Evolutionary conservation across 2,113 vertebrate species (phyloP).

Genomic region (Urocitellus parryii): DNA sequence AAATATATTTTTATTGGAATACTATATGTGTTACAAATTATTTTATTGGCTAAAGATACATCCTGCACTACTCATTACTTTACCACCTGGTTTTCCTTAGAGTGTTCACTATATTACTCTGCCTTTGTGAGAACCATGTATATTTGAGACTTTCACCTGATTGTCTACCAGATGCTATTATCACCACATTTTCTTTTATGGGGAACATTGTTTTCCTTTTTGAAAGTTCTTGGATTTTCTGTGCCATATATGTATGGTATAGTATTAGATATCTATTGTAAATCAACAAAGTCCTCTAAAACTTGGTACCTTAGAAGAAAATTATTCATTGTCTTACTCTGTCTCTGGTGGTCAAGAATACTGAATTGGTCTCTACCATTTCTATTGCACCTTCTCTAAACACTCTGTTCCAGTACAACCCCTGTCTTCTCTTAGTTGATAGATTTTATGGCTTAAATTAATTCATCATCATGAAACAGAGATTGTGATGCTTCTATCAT

Average conservation of each 20-base stretch:
- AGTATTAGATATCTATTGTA: too few species aligned
- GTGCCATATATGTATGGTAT: too few species aligned
- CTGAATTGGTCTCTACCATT: not conserved
- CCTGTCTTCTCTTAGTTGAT: not conserved
- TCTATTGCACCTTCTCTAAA: not conserved
- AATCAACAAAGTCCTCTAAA: too few species aligned
- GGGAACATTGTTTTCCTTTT: too few species aligned
- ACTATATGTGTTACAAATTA: not conserved
- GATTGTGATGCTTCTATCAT: not conserved
- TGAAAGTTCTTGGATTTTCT: too few species aligned
- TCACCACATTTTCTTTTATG: too few species aligned
- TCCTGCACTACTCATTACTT: not conserved
- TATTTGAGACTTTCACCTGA: not conserved
- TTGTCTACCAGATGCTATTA: too few species aligned
- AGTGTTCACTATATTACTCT: not conserved
- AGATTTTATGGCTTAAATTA: not conserved
- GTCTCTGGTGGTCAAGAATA: too few species aligned
- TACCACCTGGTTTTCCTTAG: not conserved
- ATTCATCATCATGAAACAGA: not conserved
- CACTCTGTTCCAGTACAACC: not conserved
- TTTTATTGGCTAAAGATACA: not conserved
- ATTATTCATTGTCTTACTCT: not conserved
- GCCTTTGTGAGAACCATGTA: not conserved
- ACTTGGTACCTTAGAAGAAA: too few species aligned
- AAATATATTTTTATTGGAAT: not conserved